phyloP scores from a whole-genome alignment of 2,797 vertebrate genomes.

The Okamejei kenojei region DNA sequence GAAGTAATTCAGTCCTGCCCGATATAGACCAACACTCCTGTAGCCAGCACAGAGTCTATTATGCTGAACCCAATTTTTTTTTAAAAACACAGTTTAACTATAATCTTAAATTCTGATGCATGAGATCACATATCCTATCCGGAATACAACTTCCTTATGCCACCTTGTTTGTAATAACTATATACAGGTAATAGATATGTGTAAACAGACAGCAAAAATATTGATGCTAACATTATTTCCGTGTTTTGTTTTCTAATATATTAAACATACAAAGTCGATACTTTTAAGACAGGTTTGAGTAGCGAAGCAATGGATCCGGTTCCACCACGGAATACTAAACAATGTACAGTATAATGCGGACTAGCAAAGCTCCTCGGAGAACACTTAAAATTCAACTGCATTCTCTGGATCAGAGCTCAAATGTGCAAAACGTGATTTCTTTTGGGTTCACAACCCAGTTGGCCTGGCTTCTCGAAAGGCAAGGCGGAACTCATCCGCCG shows the following conservation, averaged over 20 bases:
- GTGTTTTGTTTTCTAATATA: constrained; percentile 18
- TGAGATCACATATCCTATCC: background rate
- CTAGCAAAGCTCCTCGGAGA: background rate
- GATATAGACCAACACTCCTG: background rate
- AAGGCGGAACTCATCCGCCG: background rate
- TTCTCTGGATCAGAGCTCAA: background rate
- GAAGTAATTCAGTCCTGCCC: background rate
- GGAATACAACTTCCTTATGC: constrained; percentile 12
- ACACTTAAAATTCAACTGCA: background rate
- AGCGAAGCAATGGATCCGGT: constrained; percentile 28
- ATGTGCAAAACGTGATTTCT: constrained; percentile 32
- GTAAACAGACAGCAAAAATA: constrained; percentile 34
- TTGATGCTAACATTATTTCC: constrained; percentile 34
- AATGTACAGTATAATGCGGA: constrained; percentile 2
- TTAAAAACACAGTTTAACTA: background rate
- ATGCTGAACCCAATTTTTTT: background rate
- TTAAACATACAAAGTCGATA: constrained; percentile 36
- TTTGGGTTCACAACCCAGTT: background rate
- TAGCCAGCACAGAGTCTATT: background rate
- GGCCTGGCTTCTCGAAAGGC: background rate
- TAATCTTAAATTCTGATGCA: background rate
- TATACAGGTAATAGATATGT: constrained; percentile 8
- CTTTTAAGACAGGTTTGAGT: constrained; percentile 20
- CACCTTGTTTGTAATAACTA: constrained; percentile 21
- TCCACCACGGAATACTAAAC: constrained; percentile 21